phyloP scores from a whole-genome alignment of 2,113 vertebrate genomes.

The Sapajus apella region DNA sequence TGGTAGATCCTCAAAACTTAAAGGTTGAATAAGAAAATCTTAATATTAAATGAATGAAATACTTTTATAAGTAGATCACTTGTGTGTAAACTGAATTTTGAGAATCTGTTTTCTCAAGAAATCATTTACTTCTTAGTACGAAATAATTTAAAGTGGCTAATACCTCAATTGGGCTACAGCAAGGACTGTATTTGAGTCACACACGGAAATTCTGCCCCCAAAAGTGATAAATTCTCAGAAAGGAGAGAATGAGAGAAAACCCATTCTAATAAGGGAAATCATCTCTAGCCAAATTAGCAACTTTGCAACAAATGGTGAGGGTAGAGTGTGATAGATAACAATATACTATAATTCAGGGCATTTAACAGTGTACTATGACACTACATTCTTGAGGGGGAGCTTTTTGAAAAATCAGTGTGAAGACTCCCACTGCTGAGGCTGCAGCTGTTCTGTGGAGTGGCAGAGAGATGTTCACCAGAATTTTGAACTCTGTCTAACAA shows the following conservation, averaged over 20 bases:
- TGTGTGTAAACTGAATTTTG: background rate
- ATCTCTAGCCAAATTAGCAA: slow-evolving; percentile 56
- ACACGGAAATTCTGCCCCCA: background rate
- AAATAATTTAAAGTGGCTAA: background rate
- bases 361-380: slow-evolving; percentile 70
- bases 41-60: background rate
- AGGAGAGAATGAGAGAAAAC: background rate
- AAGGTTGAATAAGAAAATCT: background rate
- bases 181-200: background rate
- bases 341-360: background rate
- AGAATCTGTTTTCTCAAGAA: background rate
- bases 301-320: slow-evolving; percentile 52
- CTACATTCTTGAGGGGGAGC: slow-evolving; percentile 58
- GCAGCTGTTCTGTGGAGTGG: slow-evolving; percentile 70
- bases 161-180: background rate
- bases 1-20: background rate
- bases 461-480: slow-evolving; percentile 72
- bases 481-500: slow-evolving; percentile 74
- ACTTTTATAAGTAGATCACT: background rate
- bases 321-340: slow-evolving; percentile 61
- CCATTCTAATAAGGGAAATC: slow-evolving; percentile 23
- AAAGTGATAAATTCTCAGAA: background rate
- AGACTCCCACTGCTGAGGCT: slow-evolving; percentile 41
- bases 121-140: background rate
- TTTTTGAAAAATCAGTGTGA: slow-evolving; percentile 69